Conservation (phyloP, 2,797 vertebrate species). For the Mus caroli region DNA sequence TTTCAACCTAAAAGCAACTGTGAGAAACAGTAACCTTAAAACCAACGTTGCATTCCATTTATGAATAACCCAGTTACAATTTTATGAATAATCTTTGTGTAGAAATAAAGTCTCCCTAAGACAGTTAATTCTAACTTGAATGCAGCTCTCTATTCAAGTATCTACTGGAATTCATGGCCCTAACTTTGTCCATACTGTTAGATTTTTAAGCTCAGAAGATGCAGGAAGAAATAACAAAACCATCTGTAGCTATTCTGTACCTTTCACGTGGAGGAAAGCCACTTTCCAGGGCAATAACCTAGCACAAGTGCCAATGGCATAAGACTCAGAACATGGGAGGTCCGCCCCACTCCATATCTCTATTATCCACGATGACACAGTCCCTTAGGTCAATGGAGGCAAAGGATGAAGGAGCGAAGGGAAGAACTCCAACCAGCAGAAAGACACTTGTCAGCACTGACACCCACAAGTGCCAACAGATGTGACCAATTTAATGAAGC, state of each 20-base stretch:
- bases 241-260: not conserved
- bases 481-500: constrained; percentile 86
- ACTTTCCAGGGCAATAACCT: not conserved
- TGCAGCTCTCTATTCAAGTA: not conserved
- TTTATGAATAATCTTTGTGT: constrained; percentile 42
- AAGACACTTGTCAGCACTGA: constrained; percentile 71
- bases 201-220: constrained; percentile 20
- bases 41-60: not conserved
- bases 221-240: constrained; percentile 1
- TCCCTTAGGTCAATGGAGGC: constrained; percentile 38
- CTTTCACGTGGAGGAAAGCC: constrained; percentile 50
- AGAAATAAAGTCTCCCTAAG: not conserved
- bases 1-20: constrained; percentile 58
- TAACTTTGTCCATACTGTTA: not conserved
- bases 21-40: constrained; percentile 46
- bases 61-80: not conserved
- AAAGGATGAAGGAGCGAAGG: constrained; percentile 15
- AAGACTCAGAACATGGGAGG: not conserved
- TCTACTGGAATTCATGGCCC: not conserved
- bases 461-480: constrained; percentile 83
- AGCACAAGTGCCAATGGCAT: constrained; percentile 49
- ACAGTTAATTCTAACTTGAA: not conserved
- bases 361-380: not conserved
- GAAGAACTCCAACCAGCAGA: constrained; percentile 36
- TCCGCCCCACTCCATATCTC: constrained; percentile 28